Evolutionary conservation across 2,113 vertebrate species (phyloP).

Genomic region (Neofelis nebulosa): DNA sequence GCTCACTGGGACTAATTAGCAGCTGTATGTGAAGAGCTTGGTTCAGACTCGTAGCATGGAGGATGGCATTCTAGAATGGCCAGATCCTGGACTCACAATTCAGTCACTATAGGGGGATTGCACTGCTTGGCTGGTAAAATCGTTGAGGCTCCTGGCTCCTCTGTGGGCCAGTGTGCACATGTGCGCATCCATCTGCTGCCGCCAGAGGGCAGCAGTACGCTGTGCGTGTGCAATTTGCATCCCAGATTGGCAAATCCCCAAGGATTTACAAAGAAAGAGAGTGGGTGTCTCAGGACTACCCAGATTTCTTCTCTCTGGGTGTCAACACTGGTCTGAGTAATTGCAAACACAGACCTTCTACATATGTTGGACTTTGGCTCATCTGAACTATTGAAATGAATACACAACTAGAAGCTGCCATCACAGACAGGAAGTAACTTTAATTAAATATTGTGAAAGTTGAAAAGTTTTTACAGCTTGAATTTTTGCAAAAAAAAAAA

Average conservation of each 20-base stretch:
- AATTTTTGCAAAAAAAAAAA: constrained; percentile 94
- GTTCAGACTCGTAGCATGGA: background rate
- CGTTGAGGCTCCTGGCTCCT: background rate
- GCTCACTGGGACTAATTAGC: constrained; percentile 70
- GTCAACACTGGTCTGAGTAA: constrained; percentile 40
- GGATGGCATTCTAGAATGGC: background rate
- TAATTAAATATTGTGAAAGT: constrained; percentile 99
- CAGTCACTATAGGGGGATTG: background rate
- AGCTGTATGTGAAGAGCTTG: background rate
- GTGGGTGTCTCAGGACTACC: constrained; percentile 46
- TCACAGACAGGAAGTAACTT: constrained; percentile 99
- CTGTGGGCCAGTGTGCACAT: background rate
- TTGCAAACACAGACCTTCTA: constrained; percentile 33
- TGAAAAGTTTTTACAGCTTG: constrained; percentile 99
- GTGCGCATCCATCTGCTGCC: background rate
- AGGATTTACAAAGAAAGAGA: constrained; percentile 26
- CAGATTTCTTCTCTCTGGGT: constrained; percentile 51
- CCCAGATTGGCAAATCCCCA: constrained; percentile 64
- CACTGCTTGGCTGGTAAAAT: background rate
- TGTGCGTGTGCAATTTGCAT: constrained; percentile 73
- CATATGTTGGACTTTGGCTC: background rate
- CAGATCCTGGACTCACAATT: background rate
- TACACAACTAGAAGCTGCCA: constrained; percentile 83
- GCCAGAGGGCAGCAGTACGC: constrained; percentile 80
- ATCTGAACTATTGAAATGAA: constrained; percentile 84